Evolutionary conservation across 1,140 invertebrate genomes (phyloP), one percentile per base, ranked within the genome.

Genomic region (Lysiphlebus fabarum): DNA sequence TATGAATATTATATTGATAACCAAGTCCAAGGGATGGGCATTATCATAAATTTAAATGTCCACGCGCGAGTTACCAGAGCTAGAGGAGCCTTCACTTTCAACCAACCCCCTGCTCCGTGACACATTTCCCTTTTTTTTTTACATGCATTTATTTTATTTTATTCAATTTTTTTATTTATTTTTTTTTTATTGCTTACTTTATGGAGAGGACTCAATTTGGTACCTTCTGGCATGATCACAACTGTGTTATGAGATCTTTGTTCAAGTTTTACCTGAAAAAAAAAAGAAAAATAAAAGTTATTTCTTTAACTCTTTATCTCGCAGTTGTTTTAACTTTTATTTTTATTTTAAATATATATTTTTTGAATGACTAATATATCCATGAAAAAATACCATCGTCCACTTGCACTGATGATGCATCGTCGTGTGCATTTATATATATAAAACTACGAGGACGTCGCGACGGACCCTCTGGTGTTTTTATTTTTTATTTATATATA

Each of bases 11-110:
- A 65, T 69, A 78, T 72, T 71, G 74, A 76, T 78, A 77, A 77
- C 69, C 73, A 59, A 26, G 68, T 69, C 62, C 62, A 56, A 62
- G 69, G 65, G 38, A 62, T 61, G 64, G 63, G 66, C 69, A 78
- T 78, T 76, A 77, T 66, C 69, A 77, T 78, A 78, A 78, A 77
- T 78, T 78, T 74, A 67, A 77, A 76, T 73, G 76, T 76, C 73
- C 70, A 38, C 70, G 65, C 60, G 62, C 64, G 37, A 51, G 34
- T 51, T 34, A 36, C 62, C 62, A 54, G 48, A 45, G 53, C 48
- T 43, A 14, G 17, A 26, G 17, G 17, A 26, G 17, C 17, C 17
- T 26, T 26, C 17, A 26, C 17, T 10, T 42, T 48, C 26, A 44
- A 49, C 26, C 53, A 33, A 45, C 63, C 63, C 63, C 57, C 58